Evolutionary conservation across 2,888 invertebrate species (phyloP).

Genomic region (Zelleria hepariella): DNA sequence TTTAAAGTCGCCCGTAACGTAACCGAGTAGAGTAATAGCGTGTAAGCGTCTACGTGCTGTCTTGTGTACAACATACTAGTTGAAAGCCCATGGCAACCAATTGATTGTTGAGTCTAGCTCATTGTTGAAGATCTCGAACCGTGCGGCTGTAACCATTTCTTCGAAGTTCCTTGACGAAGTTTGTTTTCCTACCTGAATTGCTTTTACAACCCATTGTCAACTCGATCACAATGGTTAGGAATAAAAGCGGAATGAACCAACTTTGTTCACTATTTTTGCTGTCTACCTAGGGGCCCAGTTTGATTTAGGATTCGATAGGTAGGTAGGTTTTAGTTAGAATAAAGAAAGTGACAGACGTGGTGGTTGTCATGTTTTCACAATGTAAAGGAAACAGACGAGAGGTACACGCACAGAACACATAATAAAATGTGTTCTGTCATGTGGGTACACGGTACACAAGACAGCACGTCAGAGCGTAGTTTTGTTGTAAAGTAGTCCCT

Average conservation of each 20-base stretch:
- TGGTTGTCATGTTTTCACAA: too few relatives aligned
- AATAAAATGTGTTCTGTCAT: too few relatives aligned
- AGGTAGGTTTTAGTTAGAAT: too few relatives aligned
- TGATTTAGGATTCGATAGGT: neutral
- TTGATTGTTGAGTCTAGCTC: neutral
- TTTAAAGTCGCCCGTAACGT: too few relatives aligned
- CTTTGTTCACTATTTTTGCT: neutral
- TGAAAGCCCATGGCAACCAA: neutral
- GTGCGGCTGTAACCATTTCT: neutral
- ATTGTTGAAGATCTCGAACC: neutral
- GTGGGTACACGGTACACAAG: too few relatives aligned
- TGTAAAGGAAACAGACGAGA: too few relatives aligned
- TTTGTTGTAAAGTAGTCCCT: too few relatives aligned
- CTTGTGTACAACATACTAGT: neutral
- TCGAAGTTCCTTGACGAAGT: neutral
- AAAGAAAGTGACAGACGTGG: too few relatives aligned
- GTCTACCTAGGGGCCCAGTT: neutral
- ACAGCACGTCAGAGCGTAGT: too few relatives aligned
- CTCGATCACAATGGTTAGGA: slow-evolving; percentile 26
- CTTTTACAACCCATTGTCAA: slow-evolving; percentile 27
- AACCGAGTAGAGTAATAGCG: too few relatives aligned
- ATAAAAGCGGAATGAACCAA: slow-evolving; percentile 9
- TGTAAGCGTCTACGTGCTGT: too few relatives aligned
- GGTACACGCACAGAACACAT: too few relatives aligned
- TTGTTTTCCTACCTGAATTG: neutral